A percentile compares a stretch with the other conserved stretches of the same genome.
Conservation (phyloP, 2,797 vertebrate species). For the Tachyglossus aculeatus region DNA sequence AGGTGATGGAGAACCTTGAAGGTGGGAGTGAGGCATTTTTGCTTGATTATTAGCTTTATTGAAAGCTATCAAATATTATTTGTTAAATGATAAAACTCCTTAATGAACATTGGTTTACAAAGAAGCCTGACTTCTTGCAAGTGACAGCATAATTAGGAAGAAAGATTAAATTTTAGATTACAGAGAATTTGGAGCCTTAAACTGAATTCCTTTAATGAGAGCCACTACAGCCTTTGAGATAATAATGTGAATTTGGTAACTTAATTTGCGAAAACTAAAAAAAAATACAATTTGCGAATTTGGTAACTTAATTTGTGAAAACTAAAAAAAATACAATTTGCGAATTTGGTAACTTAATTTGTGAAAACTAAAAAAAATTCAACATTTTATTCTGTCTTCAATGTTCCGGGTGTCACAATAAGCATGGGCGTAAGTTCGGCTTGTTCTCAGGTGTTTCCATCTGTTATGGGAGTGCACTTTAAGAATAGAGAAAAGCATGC, state of each 20-base stretch:
- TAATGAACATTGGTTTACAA: constrained; percentile 32
- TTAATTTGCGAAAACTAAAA: not conserved
- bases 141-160: constrained; percentile 1
- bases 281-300: not conserved
- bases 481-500: constrained; percentile 39
- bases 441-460: constrained; percentile 57
- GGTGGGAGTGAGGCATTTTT: too few species aligned
- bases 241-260: not conserved
- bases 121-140: not conserved
- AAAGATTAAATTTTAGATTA: not conserved
- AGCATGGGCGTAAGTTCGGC: constrained; percentile 20
- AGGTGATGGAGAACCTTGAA: too few species aligned
- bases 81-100: constrained; percentile 23
- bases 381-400: not conserved
- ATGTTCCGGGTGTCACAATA: not conserved
- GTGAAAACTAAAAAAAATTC: not conserved
- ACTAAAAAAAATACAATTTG: too few species aligned
- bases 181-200: not conserved
- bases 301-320: not conserved
- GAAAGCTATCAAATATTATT: constrained; percentile 37
- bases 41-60: too few species aligned
- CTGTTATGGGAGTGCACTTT: constrained; percentile 39
- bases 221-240: not conserved
- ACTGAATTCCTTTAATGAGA: not conserved
- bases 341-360: too few species aligned